phyloP scores from a whole-genome alignment of 2,797 vertebrate species.

The Thunnus albacares region DNA sequence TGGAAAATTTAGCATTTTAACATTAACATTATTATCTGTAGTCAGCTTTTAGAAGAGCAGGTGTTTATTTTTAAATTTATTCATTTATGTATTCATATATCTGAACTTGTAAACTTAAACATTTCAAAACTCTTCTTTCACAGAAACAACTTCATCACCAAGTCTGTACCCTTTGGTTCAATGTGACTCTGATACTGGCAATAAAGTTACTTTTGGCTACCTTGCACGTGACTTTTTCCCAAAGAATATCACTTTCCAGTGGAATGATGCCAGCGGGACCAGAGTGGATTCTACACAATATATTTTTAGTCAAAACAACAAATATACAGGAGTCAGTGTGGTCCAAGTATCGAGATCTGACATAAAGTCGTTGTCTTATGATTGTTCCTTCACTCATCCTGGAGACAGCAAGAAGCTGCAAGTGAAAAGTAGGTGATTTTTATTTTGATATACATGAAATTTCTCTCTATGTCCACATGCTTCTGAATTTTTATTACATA shows the following conservation, averaged over 20 bases:
- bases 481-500: too few species aligned
- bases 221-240: conserved; percentile 32
- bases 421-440: conserved; percentile 17
- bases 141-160: accelerated
- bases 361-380: background rate
- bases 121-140: conserved; percentile 8
- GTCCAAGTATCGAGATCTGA: background rate
- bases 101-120: background rate
- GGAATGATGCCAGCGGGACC: background rate
- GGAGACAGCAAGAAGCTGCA: accelerated
- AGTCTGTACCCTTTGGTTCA: conserved; percentile 34
- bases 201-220: conserved; percentile 37
- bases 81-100: background rate
- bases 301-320: background rate
- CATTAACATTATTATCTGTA: too few species aligned
- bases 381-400: background rate
- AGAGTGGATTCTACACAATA: background rate
- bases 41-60: background rate
- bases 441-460: too few species aligned
- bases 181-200: accelerated
- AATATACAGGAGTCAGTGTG: conserved; percentile 41
- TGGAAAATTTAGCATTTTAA: background rate
- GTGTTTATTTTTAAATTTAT: background rate
- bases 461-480: too few species aligned
- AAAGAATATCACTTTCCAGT: conserved; percentile 12